Conservation (phyloP, 2,797 vertebrate genomes). For the Sternarchorhynchus goeldii region DNA sequence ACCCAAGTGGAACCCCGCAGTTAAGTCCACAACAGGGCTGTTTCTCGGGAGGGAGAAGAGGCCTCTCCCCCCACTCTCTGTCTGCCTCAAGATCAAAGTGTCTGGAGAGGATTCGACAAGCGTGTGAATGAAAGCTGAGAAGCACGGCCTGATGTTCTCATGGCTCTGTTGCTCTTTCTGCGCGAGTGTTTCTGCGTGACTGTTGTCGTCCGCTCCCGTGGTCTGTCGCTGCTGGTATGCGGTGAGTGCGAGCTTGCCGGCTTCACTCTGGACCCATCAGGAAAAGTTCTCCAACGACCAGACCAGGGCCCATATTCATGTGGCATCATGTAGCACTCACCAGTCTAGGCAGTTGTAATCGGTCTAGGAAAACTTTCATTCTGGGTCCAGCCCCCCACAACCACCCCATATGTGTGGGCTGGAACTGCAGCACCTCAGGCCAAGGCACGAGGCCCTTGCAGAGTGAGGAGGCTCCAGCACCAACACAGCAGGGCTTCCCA, state of each 20-base stretch:
- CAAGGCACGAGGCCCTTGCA: conserved; percentile 26
- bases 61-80: conserved; percentile 7
- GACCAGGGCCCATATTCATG: conserved; percentile 18
- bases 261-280: conserved; percentile 28
- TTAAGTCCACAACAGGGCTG: conserved; percentile 4
- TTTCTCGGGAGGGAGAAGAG: conserved; percentile 12
- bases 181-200: conserved; percentile 44
- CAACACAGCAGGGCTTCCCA: conserved; percentile 6
- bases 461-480: conserved; percentile 9
- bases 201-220: conserved; percentile 21
- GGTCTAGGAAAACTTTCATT: too few species aligned
- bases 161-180: conserved; percentile 29
- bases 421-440: conserved; percentile 13
- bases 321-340: neutral
- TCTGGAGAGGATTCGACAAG: conserved; percentile 27
- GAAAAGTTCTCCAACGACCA: conserved; percentile 24
- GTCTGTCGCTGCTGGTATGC: conserved; percentile 39
- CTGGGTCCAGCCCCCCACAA: too few species aligned
- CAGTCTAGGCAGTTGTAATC: too few species aligned
- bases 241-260: conserved; percentile 29
- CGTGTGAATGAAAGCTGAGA: conserved; percentile 35
- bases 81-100: conserved; percentile 43
- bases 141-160: conserved; percentile 11
- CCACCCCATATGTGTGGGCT: conserved; percentile 27
- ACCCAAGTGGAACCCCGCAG: conserved; percentile 4